Evolutionary conservation across 2,797 vertebrate species (phyloP).

Genomic region (Nyctibius grandis): DNA sequence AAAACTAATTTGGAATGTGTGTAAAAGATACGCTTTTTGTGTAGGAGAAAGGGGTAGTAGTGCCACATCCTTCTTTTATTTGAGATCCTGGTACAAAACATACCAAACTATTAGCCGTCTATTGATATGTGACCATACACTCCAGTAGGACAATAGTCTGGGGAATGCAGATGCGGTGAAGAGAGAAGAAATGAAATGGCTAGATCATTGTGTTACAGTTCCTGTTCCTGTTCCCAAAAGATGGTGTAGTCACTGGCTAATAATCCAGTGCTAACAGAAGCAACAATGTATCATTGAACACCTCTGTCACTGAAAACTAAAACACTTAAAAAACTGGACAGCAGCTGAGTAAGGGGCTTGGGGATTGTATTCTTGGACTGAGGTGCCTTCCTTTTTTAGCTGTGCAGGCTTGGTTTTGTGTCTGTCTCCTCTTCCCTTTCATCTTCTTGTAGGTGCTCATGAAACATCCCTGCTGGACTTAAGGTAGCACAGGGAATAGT

Average conservation of each 20-base stretch:
- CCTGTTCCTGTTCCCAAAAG: neutral
- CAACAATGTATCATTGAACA: fast-evolving
- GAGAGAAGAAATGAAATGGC: neutral
- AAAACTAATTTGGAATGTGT: neutral
- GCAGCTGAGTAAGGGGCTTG: neutral
- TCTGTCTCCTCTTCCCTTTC: neutral
- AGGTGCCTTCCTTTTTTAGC: neutral
- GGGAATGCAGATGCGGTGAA: neutral
- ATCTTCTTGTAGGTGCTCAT: neutral
- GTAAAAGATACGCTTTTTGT: neutral
- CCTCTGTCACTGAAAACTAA: neutral
- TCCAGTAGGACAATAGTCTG: neutral
- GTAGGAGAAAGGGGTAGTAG: neutral
- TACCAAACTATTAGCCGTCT: neutral
- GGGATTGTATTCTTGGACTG: neutral
- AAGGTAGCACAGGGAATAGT: neutral
- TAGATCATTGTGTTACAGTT: fast-evolving
- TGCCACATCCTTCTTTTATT: neutral
- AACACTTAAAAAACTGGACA: neutral
- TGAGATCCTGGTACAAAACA: neutral
- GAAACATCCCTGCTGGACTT: neutral
- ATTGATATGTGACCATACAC: neutral
- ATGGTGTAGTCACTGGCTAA: neutral
- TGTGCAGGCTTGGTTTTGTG: neutral
- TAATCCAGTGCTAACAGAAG: neutral